Percentiles rank a stretch among this genome's conserved stretches.
Evolutionary conservation across 2,888 invertebrate genomes (phyloP).

Genomic region (Aricia artaxerxes): DNA sequence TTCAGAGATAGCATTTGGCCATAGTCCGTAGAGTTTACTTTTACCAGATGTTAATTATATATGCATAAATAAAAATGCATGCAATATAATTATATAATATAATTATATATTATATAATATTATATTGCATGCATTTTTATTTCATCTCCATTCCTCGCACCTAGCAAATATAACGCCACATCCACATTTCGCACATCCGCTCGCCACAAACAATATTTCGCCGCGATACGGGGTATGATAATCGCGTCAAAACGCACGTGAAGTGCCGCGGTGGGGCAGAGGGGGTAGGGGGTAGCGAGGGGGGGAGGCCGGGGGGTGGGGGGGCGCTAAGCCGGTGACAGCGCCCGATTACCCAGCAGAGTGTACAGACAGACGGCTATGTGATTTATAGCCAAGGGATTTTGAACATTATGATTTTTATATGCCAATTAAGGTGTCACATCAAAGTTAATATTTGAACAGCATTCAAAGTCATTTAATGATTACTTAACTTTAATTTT

Average conservation of each 20-base stretch:
- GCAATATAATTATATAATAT: too few species aligned
- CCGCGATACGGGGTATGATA: constrained; percentile 78
- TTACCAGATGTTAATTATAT: too few species aligned
- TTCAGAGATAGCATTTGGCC: too few species aligned
- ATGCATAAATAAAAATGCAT: too few species aligned
- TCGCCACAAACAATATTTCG: constrained; percentile 72
- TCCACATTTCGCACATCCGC: constrained; percentile 46
- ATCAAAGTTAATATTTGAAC: background rate
- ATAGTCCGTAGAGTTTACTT: too few species aligned
- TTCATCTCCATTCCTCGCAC: too few species aligned
- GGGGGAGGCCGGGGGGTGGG: constrained; percentile 42
- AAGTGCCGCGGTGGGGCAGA: constrained; percentile 56
- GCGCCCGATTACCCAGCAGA: constrained; percentile 77
- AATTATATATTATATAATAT: too few species aligned
- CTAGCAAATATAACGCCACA: constrained; percentile 41
- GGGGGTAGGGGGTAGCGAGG: constrained; percentile 48
- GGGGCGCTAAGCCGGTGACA: constrained; percentile 68
- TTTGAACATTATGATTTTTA: background rate
- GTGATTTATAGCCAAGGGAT: constrained; percentile 58
- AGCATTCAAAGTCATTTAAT: background rate
- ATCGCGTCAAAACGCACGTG: constrained; percentile 81
- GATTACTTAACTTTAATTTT: background rate
- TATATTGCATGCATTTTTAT: too few species aligned
- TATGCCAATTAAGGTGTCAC: background rate
- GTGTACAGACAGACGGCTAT: constrained; percentile 60